Conservation (phyloP, 23 tunicate species). For the Ciona savignyi region DNA sequence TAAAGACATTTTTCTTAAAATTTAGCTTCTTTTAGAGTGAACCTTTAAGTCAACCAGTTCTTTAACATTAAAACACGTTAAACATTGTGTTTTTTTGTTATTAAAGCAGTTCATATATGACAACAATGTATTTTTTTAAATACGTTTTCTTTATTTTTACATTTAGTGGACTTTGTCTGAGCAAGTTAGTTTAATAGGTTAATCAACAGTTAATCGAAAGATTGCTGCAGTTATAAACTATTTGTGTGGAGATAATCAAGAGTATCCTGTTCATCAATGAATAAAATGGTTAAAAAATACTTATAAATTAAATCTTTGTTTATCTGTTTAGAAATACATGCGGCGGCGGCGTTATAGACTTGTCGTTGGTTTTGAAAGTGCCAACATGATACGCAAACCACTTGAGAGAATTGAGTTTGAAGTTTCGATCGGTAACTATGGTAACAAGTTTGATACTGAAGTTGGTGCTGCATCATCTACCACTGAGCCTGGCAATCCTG, state of each 20-base stretch:
- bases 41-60: too few relatives aligned
- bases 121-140: too few relatives aligned
- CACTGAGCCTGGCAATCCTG: constrained; percentile 66
- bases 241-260: not conserved
- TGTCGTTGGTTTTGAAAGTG: constrained; percentile 73
- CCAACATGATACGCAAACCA: constrained; percentile 60
- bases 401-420: constrained; percentile 80
- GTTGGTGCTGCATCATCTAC: constrained; percentile 45
- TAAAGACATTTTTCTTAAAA: too few relatives aligned
- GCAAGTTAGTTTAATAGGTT: too few relatives aligned
- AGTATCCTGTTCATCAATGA: not conserved
- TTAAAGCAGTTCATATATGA: too few relatives aligned
- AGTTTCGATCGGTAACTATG: constrained; percentile 91
- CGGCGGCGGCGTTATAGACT: constrained; percentile 68
- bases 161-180: too few relatives aligned
- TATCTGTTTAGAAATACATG: constrained; percentile 60
- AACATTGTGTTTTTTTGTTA: too few relatives aligned
- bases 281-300: not conserved
- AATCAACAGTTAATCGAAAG: too few relatives aligned
- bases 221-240: too few relatives aligned
- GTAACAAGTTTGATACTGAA: constrained; percentile 86
- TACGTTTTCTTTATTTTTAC: too few relatives aligned
- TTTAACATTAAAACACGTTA: too few relatives aligned
- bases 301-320: not conserved
- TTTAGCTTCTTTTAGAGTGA: too few relatives aligned